phyloP scores from a whole-genome alignment of 2,113 vertebrate species.

The Peromyscus maniculatus region DNA sequence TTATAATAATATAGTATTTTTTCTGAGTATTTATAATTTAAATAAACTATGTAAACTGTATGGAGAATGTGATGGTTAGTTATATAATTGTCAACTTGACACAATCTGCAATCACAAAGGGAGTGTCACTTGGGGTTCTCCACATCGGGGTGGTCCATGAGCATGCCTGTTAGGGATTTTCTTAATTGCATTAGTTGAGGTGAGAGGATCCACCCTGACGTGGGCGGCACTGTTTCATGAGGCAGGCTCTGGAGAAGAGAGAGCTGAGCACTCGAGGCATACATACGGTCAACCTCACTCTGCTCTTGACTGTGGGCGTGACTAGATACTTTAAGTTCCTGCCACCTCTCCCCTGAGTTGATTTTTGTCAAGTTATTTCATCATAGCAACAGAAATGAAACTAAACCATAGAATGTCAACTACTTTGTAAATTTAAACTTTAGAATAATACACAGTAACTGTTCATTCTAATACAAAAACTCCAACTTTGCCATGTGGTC shows the following conservation, averaged over 20 bases:
- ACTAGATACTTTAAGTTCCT: neutral
- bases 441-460: neutral
- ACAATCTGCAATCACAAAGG: neutral
- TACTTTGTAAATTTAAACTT: neutral
- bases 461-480: neutral
- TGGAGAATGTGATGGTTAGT: neutral
- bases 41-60: neutral
- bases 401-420: neutral
- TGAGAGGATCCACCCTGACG: neutral
- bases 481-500: neutral
- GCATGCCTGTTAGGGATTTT: neutral
- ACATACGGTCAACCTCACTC: neutral
- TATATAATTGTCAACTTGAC: neutral
- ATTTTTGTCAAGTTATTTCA: neutral
- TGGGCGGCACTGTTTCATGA: neutral
- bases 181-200: neutral
- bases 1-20: neutral
- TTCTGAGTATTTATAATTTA: neutral
- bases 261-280: neutral
- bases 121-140: neutral
- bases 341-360: too few species aligned
- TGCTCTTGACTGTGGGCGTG: neutral
- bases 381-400: neutral
- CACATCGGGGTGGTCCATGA: neutral
- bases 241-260: neutral